Evolutionary conservation across 2,113 vertebrate species (phyloP).

Genomic region (Eubucco bourcierii): DNA sequence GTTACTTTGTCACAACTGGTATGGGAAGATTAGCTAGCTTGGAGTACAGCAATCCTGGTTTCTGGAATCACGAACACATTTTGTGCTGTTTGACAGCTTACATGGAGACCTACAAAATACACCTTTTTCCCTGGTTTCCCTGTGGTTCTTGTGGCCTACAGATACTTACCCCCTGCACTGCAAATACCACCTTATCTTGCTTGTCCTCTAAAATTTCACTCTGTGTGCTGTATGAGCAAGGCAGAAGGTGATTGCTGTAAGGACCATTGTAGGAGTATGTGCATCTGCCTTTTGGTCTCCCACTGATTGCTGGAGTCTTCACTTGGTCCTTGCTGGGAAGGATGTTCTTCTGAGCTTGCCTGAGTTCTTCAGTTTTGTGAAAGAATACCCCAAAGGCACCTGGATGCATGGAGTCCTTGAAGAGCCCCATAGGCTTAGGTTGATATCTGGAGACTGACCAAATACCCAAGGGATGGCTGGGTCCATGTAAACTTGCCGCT

Average conservation of each 20-base stretch:
- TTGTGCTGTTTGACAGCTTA: background rate
- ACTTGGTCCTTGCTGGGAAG: background rate
- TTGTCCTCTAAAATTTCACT: background rate
- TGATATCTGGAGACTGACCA: background rate
- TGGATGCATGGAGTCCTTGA: background rate
- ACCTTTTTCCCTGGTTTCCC: background rate
- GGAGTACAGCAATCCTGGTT: background rate
- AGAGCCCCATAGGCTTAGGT: background rate
- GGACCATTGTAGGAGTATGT: background rate
- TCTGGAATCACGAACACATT: background rate
- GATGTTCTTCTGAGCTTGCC: background rate
- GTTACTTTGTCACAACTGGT: background rate
- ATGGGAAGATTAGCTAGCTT: background rate
- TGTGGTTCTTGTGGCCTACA: background rate
- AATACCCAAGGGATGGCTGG: background rate
- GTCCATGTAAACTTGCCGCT: background rate
- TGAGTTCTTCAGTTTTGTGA: background rate
- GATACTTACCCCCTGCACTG: background rate
- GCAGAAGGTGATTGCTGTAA: background rate
- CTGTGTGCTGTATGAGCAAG: background rate
- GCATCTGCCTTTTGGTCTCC: background rate
- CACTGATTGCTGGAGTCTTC: background rate
- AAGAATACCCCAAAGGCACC: background rate
- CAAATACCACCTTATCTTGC: background rate
- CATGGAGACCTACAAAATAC: background rate